Conservation (phyloP, 1,140 invertebrate species). For the Trachymyrmex cornetzi region DNA sequence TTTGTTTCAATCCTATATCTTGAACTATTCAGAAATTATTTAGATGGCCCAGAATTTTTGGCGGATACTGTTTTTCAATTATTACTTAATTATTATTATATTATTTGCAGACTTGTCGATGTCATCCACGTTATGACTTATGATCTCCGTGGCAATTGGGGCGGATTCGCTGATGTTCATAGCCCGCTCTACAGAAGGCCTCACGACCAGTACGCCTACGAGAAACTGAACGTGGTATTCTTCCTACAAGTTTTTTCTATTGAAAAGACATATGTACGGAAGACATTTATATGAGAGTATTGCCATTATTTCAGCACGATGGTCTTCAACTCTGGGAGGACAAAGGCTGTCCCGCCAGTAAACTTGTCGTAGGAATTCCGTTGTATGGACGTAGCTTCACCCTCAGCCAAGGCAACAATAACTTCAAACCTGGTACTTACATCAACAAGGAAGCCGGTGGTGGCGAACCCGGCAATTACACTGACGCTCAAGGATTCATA, state of each 20-base stretch:
- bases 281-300: not conserved
- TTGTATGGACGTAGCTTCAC: constrained; percentile 95
- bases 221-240: constrained; percentile 95
- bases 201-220: constrained; percentile 95
- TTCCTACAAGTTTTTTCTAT: not conserved
- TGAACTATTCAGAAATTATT: too few relatives aligned
- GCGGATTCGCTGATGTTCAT: constrained; percentile 95
- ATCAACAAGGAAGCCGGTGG: constrained; percentile 96
- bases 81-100: not conserved
- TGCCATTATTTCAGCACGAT: constrained; percentile 90
- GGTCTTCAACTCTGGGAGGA: constrained; percentile 94
- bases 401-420: constrained; percentile 92
- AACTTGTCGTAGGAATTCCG: constrained; percentile 95
- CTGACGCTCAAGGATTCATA: constrained; percentile 94
- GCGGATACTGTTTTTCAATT: too few relatives aligned
- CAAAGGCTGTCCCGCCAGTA: constrained; percentile 94
- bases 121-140: constrained; percentile 97
- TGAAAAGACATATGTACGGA: not conserved
- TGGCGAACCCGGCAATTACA: constrained; percentile 94
- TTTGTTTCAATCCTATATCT: too few relatives aligned
- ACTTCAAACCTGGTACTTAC: constrained; percentile 93
- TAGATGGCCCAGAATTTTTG: too few relatives aligned
- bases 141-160: constrained; percentile 97
- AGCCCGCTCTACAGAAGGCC: constrained; percentile 94
- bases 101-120: constrained; percentile 88